These are phyloP conservation scores for Atrichornis clamosus DNA, from an alignment of 2,113 vertebrate species.

Conservation along the genomic window DNA sequence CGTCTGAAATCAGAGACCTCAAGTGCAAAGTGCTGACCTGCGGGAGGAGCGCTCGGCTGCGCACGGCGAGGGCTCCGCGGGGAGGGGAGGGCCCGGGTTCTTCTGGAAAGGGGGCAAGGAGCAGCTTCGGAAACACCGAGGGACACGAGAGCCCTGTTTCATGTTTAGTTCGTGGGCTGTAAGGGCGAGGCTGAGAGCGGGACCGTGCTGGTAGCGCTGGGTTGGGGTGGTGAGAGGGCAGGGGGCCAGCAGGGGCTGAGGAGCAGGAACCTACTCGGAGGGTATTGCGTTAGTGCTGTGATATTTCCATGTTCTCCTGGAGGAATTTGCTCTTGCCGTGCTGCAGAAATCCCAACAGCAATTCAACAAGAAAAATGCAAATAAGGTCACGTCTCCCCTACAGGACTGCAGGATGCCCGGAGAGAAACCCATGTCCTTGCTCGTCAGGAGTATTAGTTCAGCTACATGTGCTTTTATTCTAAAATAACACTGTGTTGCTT, in stretches of 20 bases:
- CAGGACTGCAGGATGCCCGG: constrained; percentile 25
- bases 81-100: not conserved
- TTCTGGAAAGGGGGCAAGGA: not conserved
- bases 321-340: constrained; percentile 5
- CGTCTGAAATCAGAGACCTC: not conserved
- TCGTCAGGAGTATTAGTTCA: constrained; percentile 34
- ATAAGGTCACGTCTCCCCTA: constrained; percentile 65
- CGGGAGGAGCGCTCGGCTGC: not conserved
- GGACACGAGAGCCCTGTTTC: not conserved
- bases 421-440: constrained; percentile 50
- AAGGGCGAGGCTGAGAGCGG: not conserved
- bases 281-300: constrained; percentile 31
- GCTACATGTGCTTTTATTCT: constrained; percentile 21
- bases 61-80: not conserved
- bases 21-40: not conserved
- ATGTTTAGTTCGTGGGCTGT: not conserved
- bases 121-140: not conserved
- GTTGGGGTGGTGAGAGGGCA: not conserved
- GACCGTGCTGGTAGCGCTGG: not conserved
- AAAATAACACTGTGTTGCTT: constrained; percentile 47
- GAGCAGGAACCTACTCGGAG: not conserved
- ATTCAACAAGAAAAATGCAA: constrained; percentile 56
- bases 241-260: not conserved
- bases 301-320: constrained; percentile 39
- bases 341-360: constrained; percentile 45